These are phyloP conservation scores for Cantharis nigra DNA, from an alignment of 2,888 invertebrate genomes.

Conservation along the genomic window DNA sequence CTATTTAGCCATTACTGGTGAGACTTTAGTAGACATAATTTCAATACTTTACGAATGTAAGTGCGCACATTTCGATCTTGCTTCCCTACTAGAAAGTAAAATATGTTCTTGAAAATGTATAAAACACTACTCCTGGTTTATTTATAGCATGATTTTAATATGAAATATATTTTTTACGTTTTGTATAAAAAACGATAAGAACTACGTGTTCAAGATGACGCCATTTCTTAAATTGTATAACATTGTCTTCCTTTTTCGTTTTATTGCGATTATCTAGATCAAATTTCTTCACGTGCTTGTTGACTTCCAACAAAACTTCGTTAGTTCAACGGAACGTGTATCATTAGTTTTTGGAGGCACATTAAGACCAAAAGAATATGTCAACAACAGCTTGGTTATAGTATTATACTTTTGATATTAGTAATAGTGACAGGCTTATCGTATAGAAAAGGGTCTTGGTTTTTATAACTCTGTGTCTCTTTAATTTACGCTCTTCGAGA, in stretches of 20 bases:
- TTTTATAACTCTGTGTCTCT: neutral
- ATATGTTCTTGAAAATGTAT: neutral
- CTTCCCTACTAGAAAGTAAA: neutral
- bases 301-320: slow-evolving; percentile 12
- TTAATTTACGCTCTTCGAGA: neutral
- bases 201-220: neutral
- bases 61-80: neutral
- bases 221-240: slow-evolving; percentile 7
- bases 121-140: neutral
- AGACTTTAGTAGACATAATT: neutral
- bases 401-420: slow-evolving; percentile 1
- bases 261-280: slow-evolving; percentile 10
- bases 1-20: neutral
- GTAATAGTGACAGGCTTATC: neutral
- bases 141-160: neutral
- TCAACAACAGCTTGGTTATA: neutral
- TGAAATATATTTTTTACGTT: neutral
- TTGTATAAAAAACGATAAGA: neutral
- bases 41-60: neutral
- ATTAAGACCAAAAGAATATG: neutral
- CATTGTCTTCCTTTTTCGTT: slow-evolving; percentile 5
- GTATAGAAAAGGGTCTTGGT: neutral
- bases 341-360: slow-evolving; percentile 9
- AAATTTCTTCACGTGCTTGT: slow-evolving; percentile 10
- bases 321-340: slow-evolving; percentile 13